Evolutionary conservation across 1,140 invertebrate genomes (phyloP), one percentile per base, ranked within the genome.

Genomic region (Bombus picipes): DNA sequence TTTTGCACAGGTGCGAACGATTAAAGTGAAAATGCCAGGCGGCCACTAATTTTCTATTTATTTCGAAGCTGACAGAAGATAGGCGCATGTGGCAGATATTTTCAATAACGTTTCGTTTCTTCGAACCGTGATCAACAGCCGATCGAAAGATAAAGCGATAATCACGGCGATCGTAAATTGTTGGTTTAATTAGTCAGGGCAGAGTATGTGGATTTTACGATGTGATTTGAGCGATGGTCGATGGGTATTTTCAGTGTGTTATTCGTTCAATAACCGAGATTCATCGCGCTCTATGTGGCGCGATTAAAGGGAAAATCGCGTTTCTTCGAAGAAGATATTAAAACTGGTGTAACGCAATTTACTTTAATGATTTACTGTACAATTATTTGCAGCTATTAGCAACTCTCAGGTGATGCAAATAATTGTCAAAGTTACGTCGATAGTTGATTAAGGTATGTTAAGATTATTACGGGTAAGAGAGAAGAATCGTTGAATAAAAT

Each of bases 1-100:
- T 62, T 62, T 62, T 12, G 5, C 18, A 18, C 79, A 72, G 47
- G 68, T 72, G 68, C 28, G 68, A 81, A 81, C 32, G 66, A 72
- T 72, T 53, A 72, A 53, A 81, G 68, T 18, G 68, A 81, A 72
- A 53, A 71, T 72, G 15, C 37, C 47, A 57, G 28, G 1, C 18
- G 70, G 37, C 28, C 9, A n/a, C 22, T 34, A 32, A 68, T 81
- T 72, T 59, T 41, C 15, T 81, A 57, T 57, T 81, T 59, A n/a
- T n/a, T 32, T 72, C n/a, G 6, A 18, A 32, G 47, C 1, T 37
- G 15, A 39, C 37, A 4, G 34, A 41, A 2, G 34, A 57, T 28
- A 5, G 68, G 8, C 66, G 32, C 18, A 25, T 0, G 34, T 28
- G 3, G 59, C 10, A 28, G 3, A 15, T 41, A 41, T 37, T 37